Conservation (phyloP, 2,797 vertebrate species). For the Lacerta bilineata region DNA sequence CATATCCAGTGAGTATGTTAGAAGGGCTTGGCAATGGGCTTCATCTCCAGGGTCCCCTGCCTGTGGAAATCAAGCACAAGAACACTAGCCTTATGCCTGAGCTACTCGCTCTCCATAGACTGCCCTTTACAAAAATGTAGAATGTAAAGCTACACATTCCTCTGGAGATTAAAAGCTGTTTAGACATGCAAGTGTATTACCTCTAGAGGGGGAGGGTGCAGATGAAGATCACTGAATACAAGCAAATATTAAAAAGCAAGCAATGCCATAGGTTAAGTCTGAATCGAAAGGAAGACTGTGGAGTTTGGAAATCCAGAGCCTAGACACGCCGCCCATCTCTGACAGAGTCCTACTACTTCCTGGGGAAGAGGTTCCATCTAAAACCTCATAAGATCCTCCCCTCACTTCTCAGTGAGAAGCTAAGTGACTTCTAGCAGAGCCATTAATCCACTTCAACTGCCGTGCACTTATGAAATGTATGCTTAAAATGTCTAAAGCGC, state of each 20-base stretch:
- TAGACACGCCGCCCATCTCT: neutral
- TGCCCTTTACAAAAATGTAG: rapidly evolving
- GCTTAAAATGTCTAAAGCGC: constrained; percentile 34
- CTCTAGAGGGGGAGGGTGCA: neutral
- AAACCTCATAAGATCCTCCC: constrained; percentile 22
- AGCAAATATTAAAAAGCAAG: neutral
- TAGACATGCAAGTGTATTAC: neutral
- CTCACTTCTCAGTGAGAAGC: constrained; percentile 32
- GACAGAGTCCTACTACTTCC: neutral
- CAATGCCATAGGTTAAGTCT: neutral
- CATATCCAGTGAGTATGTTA: neutral
- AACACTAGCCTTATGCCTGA: neutral
- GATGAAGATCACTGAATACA: neutral
- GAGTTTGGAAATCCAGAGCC: neutral
- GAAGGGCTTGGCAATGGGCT: neutral
- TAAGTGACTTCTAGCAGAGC: constrained; percentile 53
- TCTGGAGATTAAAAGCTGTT: neutral
- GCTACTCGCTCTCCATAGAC: neutral
- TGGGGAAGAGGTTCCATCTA: constrained; percentile 11
- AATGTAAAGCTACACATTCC: neutral
- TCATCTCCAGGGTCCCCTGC: neutral
- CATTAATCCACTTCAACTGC: constrained; percentile 42
- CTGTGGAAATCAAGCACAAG: neutral
- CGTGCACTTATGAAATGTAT: neutral
- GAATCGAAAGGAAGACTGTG: constrained; percentile 4